Evolutionary conservation across 2,888 invertebrate genomes (phyloP), one percentile per base, ranked within the genome.

Genomic region (Geotrupes spiniger): DNA sequence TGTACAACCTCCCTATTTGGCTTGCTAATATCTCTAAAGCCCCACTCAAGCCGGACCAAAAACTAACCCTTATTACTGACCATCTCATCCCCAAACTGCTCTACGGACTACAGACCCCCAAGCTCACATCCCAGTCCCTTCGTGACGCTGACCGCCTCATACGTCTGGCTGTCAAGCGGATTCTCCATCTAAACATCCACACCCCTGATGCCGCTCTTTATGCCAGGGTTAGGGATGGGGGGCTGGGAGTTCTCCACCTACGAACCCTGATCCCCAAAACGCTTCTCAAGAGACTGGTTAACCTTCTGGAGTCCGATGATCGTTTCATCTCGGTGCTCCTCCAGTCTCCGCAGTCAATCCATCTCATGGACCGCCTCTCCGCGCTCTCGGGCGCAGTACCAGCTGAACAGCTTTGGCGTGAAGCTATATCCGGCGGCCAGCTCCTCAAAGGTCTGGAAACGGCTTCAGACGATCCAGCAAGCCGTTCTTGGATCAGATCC

Each of bases 11-110:
- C 1, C 42, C 42, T 12, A 21, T 15, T 1, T 61, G 60, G 42
- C 46, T 72, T 3, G 21, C 49, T 1, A 61, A 60, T 37, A 43
- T 71, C 36, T 42, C 49, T 2, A 46, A 46, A 39, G 64, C 69
- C 0, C 68, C 70, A 0, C 57, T 73, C 1, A 72, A 72, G 46
- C 73, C 72, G 0, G 65, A 71, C 36, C 73, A 74, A 53, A 63
- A 70, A 44, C 27, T 70, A 0, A 49, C 56, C 10, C 36, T 71
- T 0, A 28, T 74, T 2, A 58, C 64, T 17, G 47, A 48, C 2
- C 59, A 65, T 48, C 50, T 74, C 1, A 45, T 74, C 0, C 72
- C 72, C 1, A 53, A 62, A 2, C 57, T 66, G 8, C 44, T 1
- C 49, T 21, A 21, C 6, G 21, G 21, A 3, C 21, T 21, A 6